phyloP scores from a whole-genome alignment of 2,888 invertebrate genomes.

The Caradrina clavipalpis region DNA sequence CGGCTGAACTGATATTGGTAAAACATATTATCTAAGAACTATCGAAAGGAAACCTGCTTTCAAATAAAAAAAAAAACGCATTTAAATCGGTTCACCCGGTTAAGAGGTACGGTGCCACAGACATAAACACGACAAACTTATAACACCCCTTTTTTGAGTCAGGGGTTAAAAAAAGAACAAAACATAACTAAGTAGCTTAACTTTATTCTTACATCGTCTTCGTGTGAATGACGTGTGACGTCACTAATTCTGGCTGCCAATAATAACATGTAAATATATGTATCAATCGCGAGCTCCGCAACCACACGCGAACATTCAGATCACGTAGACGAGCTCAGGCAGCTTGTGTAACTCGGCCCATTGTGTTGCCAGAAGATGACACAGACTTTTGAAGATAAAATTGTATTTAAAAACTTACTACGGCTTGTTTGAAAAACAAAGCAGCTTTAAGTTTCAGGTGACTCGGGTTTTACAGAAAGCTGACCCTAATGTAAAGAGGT shows the following conservation, averaged over 20 bases:
- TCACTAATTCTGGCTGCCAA: conserved; percentile 23
- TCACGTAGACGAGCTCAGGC: conserved; percentile 43
- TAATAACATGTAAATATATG: conserved; percentile 42
- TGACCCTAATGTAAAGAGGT: too few species aligned
- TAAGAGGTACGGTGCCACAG: too few species aligned
- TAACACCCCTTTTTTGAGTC: too few species aligned
- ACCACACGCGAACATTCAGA: conserved; percentile 25
- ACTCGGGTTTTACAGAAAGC: too few species aligned
- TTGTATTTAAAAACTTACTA: neutral
- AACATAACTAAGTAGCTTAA: neutral
- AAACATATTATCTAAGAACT: too few species aligned
- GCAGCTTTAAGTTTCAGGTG: too few species aligned
- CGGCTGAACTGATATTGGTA: too few species aligned
- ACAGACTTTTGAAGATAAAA: neutral
- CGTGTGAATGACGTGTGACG: conserved; percentile 14
- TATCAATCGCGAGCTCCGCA: conserved; percentile 27
- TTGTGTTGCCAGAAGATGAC: conserved; percentile 26
- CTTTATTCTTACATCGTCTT: conserved; percentile 2
- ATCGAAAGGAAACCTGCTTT: too few species aligned
- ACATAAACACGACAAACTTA: too few species aligned
- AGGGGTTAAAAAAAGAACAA: neutral
- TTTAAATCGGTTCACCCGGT: too few species aligned
- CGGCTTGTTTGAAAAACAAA: too few species aligned
- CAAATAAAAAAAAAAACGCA: too few species aligned
- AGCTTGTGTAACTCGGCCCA: conserved; percentile 37